Conservation (phyloP, 2,113 vertebrate species). For the Hippocampus comes region DNA sequence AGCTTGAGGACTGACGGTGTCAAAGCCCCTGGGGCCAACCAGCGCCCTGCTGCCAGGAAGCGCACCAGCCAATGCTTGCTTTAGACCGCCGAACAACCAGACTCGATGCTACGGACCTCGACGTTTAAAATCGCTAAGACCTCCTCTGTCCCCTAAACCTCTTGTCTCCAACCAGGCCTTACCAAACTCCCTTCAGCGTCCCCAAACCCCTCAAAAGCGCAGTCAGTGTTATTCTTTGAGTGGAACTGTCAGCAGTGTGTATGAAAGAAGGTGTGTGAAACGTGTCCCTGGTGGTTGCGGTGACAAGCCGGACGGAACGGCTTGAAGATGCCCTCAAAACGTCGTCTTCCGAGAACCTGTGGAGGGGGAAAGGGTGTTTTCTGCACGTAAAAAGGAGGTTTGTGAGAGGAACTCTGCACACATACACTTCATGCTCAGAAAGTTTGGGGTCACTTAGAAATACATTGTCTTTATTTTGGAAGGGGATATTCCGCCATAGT, state of each 20-base stretch:
- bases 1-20: constrained; percentile 62
- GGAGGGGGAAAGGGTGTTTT: constrained; percentile 45
- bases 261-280: constrained; percentile 55
- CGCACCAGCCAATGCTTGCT: constrained; percentile 63
- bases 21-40: constrained; percentile 25
- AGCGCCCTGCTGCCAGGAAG: constrained; percentile 57
- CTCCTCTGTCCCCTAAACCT: neutral
- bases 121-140: constrained; percentile 52
- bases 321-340: constrained; percentile 19
- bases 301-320: constrained; percentile 45
- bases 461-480: neutral
- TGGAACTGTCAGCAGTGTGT: constrained; percentile 50
- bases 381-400: constrained; percentile 61
- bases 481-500: no score
- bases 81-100: constrained; percentile 57
- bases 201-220: neutral
- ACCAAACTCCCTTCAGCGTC: constrained; percentile 15
- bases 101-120: constrained; percentile 44
- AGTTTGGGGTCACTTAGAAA: neutral
- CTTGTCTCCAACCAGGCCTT: constrained; percentile 31
- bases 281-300: constrained; percentile 59
- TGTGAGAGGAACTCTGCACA: constrained; percentile 56
- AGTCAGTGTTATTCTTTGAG: constrained; percentile 51
- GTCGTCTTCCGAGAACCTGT: constrained; percentile 41
- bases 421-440: neutral